Conservation (phyloP, 2,113 vertebrate genomes). For the Scolopax mira region DNA sequence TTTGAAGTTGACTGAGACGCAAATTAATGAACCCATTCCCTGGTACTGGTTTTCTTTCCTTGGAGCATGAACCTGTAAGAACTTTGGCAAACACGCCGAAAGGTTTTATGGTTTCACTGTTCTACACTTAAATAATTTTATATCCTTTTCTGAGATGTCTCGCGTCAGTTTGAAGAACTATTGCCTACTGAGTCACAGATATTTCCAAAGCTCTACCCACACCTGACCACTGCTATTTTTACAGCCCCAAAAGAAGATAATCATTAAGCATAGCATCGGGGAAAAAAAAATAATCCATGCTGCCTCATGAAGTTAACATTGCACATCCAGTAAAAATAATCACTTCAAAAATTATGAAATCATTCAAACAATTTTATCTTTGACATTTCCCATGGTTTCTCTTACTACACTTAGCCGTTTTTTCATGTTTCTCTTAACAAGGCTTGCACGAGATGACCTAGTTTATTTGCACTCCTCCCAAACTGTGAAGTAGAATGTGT, state of each 20-base stretch:
- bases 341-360: background rate
- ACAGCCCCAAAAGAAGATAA: conserved; percentile 6
- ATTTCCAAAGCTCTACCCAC: conserved; percentile 1
- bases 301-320: conserved; percentile 1
- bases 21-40: background rate
- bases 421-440: conserved; percentile 51
- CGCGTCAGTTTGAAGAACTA: background rate
- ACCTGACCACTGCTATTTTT: conserved; percentile 23
- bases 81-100: background rate
- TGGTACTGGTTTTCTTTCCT: background rate
- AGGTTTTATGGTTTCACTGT: conserved; percentile 25
- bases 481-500: conserved; percentile 59
- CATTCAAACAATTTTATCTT: conserved; percentile 29
- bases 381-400: background rate
- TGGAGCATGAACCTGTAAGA: background rate
- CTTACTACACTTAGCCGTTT: conserved; percentile 25
- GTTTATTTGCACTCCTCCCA: conserved; percentile 59
- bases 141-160: background rate
- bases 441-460: conserved; percentile 54
- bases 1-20: background rate
- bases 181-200: background rate
- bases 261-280: background rate
- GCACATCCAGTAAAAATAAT: conserved; percentile 43
- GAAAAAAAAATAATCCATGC: conserved; percentile 14
- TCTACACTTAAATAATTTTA: conserved; percentile 11